Percentiles rank a stretch among this genome's conserved stretches.
These are phyloP conservation scores for Ovibos moschatus DNA, from an alignment of 2,113 vertebrate genomes.

Conservation along the genomic window DNA sequence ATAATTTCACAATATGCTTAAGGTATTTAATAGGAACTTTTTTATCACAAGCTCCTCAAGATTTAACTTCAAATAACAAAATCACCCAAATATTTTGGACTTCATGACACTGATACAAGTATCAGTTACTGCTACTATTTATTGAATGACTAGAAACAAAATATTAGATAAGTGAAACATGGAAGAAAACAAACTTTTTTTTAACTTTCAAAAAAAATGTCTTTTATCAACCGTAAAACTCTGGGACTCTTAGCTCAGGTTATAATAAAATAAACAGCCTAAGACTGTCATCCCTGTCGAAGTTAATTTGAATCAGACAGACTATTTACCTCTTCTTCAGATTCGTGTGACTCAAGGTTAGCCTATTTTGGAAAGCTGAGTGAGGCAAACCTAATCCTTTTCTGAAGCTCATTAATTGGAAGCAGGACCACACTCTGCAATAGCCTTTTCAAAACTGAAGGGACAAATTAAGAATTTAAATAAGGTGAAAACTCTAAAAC, in stretches of 20 bases:
- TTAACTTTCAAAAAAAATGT: background rate
- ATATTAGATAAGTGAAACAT: background rate
- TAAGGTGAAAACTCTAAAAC: constrained; percentile 70
- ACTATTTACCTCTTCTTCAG: constrained; percentile 66
- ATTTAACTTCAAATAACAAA: background rate
- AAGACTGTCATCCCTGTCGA: constrained; percentile 52
- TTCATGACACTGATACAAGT: background rate
- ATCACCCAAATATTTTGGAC: background rate
- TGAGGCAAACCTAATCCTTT: constrained; percentile 55
- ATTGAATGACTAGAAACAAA: background rate
- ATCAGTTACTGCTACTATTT: background rate
- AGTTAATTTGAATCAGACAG: constrained; percentile 65
- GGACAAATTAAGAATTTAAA: constrained; percentile 80
- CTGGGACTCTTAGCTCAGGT: background rate
- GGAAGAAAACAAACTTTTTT: background rate
- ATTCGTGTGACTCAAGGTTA: constrained; percentile 50
- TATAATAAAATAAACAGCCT: constrained; percentile 60
- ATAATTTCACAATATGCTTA: background rate
- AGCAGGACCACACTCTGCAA: constrained; percentile 69
- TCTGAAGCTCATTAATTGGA: constrained; percentile 79
- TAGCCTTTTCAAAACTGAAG: constrained; percentile 61
- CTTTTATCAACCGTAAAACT: constrained; percentile 45
- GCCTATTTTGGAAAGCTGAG: constrained; percentile 57
- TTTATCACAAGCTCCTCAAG: background rate
- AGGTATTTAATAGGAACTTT: background rate